A percentile compares a stretch with the other conserved stretches of the same genome.
These are phyloP conservation scores for Pipistrellus pygmaeus DNA, from an alignment of 2,797 vertebrate species.

Conservation along the genomic window DNA sequence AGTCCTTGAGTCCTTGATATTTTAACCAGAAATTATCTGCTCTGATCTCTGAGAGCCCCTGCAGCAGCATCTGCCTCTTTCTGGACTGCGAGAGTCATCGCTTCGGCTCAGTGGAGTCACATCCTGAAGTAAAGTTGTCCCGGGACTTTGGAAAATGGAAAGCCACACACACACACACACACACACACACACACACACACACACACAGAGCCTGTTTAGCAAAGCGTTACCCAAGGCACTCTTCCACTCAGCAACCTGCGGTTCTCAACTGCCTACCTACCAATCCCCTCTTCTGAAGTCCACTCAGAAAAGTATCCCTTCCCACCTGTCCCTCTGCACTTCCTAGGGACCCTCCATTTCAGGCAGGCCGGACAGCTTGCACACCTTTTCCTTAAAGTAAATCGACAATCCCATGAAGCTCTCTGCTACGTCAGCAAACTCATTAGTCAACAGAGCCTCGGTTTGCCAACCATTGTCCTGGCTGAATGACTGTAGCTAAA, in stretches of 20 bases:
- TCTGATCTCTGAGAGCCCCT: background rate
- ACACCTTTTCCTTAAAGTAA: background rate
- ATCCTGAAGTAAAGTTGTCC: background rate
- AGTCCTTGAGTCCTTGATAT: constrained; percentile 43
- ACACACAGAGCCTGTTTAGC: background rate
- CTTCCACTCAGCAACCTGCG: background rate
- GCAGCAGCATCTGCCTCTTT: background rate
- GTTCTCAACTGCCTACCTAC: background rate
- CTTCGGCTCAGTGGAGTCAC: background rate
- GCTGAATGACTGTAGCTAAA: background rate
- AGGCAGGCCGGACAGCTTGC: background rate
- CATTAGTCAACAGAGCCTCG: too few relatives aligned
- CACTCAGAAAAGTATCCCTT: background rate
- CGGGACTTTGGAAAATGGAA: background rate
- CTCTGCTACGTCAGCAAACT: background rate
- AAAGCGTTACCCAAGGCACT: background rate
- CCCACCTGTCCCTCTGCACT: background rate
- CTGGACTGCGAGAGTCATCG: background rate
- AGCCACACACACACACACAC: background rate
- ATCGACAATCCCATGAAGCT: background rate
- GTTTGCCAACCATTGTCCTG: background rate
- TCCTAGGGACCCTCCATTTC: background rate
- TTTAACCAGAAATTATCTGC: constrained; percentile 50
- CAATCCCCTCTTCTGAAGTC: background rate
- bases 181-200: rapidly evolving